Evolutionary conservation across 2,888 invertebrate species (phyloP), one percentile per base, ranked within the genome.

Genomic region (Danaus chrysippus): DNA sequence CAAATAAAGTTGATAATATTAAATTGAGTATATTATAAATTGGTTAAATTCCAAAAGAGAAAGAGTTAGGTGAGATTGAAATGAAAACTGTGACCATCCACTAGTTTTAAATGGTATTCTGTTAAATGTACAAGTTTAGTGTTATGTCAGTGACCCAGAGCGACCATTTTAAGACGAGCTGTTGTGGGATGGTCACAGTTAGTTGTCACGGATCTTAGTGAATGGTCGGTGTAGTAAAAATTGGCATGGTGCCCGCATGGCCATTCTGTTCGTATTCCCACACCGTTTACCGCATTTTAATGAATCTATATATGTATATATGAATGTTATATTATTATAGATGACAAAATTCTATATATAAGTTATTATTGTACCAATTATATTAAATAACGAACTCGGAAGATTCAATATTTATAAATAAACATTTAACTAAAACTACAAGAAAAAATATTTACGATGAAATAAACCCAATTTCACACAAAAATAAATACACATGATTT

Each of bases 241-340:
- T 81, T 88, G 87, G 87, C 88, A 81, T 68, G 68, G 68, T 73
- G 87, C 87, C 87, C 74, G 70, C 69, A 70, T 61, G 69, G 72
- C 73, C 73, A 79, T 81, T 79, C 79, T 76, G 74, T 76, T 72
- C 75, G 82, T 85, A 84, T 85, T 83, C 81, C 79, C 72, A 72
- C 77, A 77, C 81, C 83, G 81, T 73, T 79, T 77, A 82, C 81
- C 78, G 86, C 78, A 84, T 87, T 84, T 83, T 84, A 85, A 87
- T 85, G 81, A 81, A 76, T 72, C 73, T 72, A 66, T 34, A 15
- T 42, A 15, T 41, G 58, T 49, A 13, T 42, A 13, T 43, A n/a
- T 46, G 10, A 12, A 46, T 34, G 43, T 17, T 5, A n/a, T 17
- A 43, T 43, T 43, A 34, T 34, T 34, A 34, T 34, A 34, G 23